Evolutionary conservation across 2,113 vertebrate species (phyloP), one percentile per base, ranked within the genome.

Genomic region (Burhinus bistriatus): DNA sequence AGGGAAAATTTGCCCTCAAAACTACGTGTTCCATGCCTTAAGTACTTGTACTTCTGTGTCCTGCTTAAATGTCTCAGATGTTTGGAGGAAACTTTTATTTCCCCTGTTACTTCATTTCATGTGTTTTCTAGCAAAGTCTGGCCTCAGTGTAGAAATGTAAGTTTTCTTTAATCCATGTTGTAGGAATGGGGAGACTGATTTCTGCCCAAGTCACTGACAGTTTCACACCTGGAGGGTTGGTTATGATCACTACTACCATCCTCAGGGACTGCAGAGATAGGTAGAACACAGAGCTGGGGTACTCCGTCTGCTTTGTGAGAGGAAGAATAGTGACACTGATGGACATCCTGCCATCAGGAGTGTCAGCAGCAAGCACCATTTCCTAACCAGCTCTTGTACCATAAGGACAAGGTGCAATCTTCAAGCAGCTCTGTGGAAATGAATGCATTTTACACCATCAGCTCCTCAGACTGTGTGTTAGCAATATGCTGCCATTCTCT

Each of bases 1-100:
- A 52, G 40, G 49, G 49, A 83, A 71, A 70, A 78, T 45, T 77
- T 83, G 12, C 12, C 32, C 29, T 81, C 68, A 68, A 62, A 94
- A 18, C 15, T 78, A 26, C 0, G 0, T 26, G 61, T 40, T 79
- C 23, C 42, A 40, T 5, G 1, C 25, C 12, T 23, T 23, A 81
- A 29, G 4, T 77, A 49, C 54, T 69, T 80, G 34, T 86, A 27
- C 17, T 58, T 91, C 32, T 29, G 4, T 90, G 49, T n/a, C 27
- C 64, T 83, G 26, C 38, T 76, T 80, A 58, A 36, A 45, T 12
- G 8, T 70, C 15, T 87, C 14, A 47, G n/a, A 29, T 3, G 1
- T 62, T 76, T 51, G 11, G 21, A 80, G 9, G 40, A 86, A 86
- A 68, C 16, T 70, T 93, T 82, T 61, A 20, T 62, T 90, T 87